A percentile compares a stretch with the other conserved stretches of the same genome.
These are phyloP conservation scores for Pimpla rufipes DNA, from an alignment of 2,888 invertebrate species.

Conservation along the genomic window DNA sequence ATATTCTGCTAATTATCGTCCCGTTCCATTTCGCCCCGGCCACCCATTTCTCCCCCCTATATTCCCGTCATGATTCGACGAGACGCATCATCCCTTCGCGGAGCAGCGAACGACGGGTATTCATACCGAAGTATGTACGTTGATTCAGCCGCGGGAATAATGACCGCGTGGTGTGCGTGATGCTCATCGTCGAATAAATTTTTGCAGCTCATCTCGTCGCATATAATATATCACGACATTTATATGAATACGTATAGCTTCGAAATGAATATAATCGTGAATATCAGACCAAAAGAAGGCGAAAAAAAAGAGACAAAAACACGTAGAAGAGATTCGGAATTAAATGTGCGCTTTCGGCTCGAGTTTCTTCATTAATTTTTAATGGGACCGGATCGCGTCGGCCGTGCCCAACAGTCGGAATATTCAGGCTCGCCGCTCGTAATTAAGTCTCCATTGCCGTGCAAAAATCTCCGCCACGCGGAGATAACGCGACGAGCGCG, in stretches of 20 bases:
- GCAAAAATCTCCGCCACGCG: constrained; percentile 1
- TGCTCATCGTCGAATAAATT: neutral
- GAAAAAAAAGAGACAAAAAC: neutral
- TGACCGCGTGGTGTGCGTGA: neutral
- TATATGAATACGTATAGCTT: neutral
- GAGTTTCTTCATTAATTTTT: constrained; percentile 16
- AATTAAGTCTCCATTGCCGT: constrained; percentile 15
- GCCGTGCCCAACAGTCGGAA: neutral
- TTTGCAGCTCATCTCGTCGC: constrained; percentile 1
- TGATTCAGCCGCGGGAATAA: constrained; percentile 1
- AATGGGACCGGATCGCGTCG: constrained; percentile 15
- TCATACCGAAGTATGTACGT: neutral
- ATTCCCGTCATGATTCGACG: neutral
- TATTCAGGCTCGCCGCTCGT: neutral
- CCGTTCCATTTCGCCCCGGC: neutral
- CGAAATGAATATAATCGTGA: neutral
- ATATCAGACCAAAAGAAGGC: neutral
- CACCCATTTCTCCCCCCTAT: neutral
- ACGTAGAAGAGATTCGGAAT: constrained; percentile 13
- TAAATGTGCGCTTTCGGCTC: constrained; percentile 1
- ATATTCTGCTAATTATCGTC: neutral
- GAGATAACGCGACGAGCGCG: neutral
- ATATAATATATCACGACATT: constrained; percentile 11
- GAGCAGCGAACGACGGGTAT: neutral
- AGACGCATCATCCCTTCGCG: constrained; percentile 2